Percentiles rank a stretch among this genome's conserved stretches.
These are phyloP conservation scores for Etheostoma cragini DNA, from an alignment of 2,113 vertebrate genomes.

Conservation along the genomic window DNA sequence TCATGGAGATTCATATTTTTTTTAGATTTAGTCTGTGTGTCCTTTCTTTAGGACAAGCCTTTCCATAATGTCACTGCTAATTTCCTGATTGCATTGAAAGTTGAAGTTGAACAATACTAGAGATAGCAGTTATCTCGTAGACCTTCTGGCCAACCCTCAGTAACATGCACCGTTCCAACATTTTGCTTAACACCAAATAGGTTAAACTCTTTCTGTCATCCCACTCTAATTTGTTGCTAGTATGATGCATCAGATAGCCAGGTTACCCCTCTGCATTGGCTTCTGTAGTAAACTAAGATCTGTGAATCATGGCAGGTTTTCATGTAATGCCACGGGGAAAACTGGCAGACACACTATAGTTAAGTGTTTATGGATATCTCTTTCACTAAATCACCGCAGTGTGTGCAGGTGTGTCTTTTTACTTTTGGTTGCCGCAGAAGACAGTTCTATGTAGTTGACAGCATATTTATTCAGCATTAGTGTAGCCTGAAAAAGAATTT, in stretches of 20 bases:
- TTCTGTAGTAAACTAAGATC: not conserved
- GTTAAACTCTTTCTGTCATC: not conserved
- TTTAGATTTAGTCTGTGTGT: not conserved
- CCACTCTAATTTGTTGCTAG: not conserved
- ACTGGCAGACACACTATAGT: not conserved
- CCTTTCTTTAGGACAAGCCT: constrained; percentile 23
- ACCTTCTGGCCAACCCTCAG: not conserved
- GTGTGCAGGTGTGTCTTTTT: not conserved
- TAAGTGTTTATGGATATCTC: not conserved
- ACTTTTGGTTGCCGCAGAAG: not conserved
- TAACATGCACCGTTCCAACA: not conserved
- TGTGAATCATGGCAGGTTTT: not conserved
- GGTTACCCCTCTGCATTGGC: not conserved
- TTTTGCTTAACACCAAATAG: not conserved
- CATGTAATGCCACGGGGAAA: not conserved
- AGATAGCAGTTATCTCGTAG: not conserved
- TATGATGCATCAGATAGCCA: not conserved
- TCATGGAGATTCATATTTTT: not conserved
- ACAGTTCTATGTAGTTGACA: not conserved
- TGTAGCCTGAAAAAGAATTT: not conserved
- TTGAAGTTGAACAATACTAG: not conserved
- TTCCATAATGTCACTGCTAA: constrained; percentile 33
- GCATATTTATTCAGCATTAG: not conserved
- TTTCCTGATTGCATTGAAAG: constrained; percentile 25
- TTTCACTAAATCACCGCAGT: not conserved